Percentiles rank a stretch among this genome's conserved stretches.
These are phyloP conservation scores for Cataglyphis hispanica DNA, from an alignment of 1,140 invertebrate genomes.

Conservation along the genomic window DNA sequence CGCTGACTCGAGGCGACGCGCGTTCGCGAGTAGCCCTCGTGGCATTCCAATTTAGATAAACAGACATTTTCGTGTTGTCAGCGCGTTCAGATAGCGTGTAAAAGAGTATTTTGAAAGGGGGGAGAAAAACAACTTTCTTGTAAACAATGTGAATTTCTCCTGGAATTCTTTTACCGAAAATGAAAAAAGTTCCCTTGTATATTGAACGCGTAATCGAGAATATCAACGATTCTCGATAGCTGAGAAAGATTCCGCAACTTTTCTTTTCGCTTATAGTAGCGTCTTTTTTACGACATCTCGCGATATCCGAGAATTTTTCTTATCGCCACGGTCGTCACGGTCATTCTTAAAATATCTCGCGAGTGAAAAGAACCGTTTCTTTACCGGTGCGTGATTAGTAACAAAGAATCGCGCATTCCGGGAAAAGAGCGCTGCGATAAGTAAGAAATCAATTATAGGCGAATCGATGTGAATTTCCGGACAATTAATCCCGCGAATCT, in stretches of 20 bases:
- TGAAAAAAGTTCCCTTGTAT: neutral
- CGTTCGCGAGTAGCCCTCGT: neutral
- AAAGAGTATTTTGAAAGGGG: neutral
- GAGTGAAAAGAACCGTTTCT: neutral
- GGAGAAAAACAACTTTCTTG: neutral
- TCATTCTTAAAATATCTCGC: slow-evolving; percentile 35
- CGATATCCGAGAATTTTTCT: slow-evolving; percentile 16
- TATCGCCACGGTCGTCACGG: neutral
- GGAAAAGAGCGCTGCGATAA: slow-evolving; percentile 28
- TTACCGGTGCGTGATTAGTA: neutral
- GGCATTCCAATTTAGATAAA: slow-evolving; percentile 17
- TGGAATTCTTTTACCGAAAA: neutral
- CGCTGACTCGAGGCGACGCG: neutral
- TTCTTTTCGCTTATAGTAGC: neutral
- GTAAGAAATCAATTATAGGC: slow-evolving; percentile 71
- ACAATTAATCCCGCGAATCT: slow-evolving; percentile 40
- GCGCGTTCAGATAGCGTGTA: neutral
- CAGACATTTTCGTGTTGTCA: neutral
- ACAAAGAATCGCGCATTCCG: slow-evolving; percentile 12
- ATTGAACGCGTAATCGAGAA: too few relatives aligned
- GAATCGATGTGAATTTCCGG: slow-evolving; percentile 62
- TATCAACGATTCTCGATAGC: neutral
- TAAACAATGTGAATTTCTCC: neutral
- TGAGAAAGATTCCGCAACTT: neutral
- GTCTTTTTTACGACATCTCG: neutral